Evolutionary conservation across 1,140 invertebrate genomes (phyloP), one percentile per base, ranked within the genome.

Genomic region (Charaxes varanes): DNA sequence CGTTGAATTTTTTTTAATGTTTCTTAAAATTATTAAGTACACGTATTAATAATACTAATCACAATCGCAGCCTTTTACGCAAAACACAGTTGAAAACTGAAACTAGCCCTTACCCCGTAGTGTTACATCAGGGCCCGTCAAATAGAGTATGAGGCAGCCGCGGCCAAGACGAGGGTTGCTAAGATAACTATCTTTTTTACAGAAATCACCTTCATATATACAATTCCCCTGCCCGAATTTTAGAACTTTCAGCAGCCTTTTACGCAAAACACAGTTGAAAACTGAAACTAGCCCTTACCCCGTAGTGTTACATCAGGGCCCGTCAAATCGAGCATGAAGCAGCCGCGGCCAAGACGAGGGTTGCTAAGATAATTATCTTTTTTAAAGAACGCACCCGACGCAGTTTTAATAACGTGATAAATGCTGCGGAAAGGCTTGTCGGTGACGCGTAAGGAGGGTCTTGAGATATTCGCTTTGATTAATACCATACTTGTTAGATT

Each of bases 131-230:
- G 22, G 31, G 11, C 33, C 27, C 13, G 33, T 26, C 42, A 46
- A 48, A 48, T 48, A 43, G 30, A 43, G 40, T 30, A 40, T 27
- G 22, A 37, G 32, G 24, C 63, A 77, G 28, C 73, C 72, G 69
- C 70, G 41, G 12, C 38, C 40, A 83, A 83, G 76, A 80, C 66
- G 61, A 74, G 73, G 73, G 76, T 71, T 62, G 60, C 56, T 77
- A 83, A 83, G 79, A 83, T 80, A 83, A 83, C 80, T 83, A 83
- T 83, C 79, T 83, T 83, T 82, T 83, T 83, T 83, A 83, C 72
- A 46, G 54, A 59, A 57, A 55, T 54, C 62, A 65, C 65, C 70
- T n/a, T n/a, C n/a, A n/a, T n/a, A n/a, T n/a, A n/a, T n/a, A n/a
- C n/a, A n/a, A n/a, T n/a, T n/a, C n/a, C n/a, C n/a, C n/a, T n/a